These are phyloP conservation scores for Zaprionus capensis DNA, from an alignment of 1,140 invertebrate species.

Conservation along the genomic window DNA sequence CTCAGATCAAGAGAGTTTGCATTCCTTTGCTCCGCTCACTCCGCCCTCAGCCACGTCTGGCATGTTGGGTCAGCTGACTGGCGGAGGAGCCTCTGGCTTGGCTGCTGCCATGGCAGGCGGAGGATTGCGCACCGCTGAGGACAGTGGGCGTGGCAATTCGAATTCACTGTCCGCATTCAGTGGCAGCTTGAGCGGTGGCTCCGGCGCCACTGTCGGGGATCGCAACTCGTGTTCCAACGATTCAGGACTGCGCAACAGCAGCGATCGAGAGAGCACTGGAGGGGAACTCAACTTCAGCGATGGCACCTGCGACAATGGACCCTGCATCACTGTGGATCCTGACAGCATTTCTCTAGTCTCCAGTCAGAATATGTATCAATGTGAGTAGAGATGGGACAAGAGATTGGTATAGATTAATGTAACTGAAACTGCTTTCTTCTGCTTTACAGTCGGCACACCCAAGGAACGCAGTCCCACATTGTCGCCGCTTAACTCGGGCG, in stretches of 20 bases:
- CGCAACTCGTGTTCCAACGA: conserved; percentile 94
- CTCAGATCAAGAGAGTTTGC: conserved; percentile 89
- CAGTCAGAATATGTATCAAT: conserved; percentile 90
- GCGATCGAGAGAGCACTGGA: conserved; percentile 91
- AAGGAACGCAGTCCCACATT: conserved; percentile 92
- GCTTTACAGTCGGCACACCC: conserved; percentile 89
- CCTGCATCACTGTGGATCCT: conserved; percentile 83
- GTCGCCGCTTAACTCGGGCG: conserved; percentile 90
- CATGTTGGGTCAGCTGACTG: conserved; percentile 84
- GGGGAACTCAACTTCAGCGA: conserved; percentile 84
- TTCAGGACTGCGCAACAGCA: conserved; percentile 91
- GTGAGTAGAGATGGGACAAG: conserved; percentile 86
- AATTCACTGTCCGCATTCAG: conserved; percentile 83
- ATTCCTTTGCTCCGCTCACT: conserved; percentile 86
- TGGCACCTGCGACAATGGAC: conserved; percentile 82
- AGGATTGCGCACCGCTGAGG: conserved; percentile 86
- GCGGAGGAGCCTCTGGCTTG: conserved; percentile 85
- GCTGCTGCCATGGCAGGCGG: conserved; percentile 78
- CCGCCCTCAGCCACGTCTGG: conserved; percentile 81
- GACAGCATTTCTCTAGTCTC: conserved; percentile 83
- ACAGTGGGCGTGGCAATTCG: conserved; percentile 85
- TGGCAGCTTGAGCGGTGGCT: conserved; percentile 85
- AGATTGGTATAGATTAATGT: neutral
- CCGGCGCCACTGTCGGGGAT: conserved; percentile 87
- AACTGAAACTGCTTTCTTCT: neutral